Base-by-base conservation (phyloP, 2,797 vertebrate genomes). In the Rhinogobio ventralis region DNA sequence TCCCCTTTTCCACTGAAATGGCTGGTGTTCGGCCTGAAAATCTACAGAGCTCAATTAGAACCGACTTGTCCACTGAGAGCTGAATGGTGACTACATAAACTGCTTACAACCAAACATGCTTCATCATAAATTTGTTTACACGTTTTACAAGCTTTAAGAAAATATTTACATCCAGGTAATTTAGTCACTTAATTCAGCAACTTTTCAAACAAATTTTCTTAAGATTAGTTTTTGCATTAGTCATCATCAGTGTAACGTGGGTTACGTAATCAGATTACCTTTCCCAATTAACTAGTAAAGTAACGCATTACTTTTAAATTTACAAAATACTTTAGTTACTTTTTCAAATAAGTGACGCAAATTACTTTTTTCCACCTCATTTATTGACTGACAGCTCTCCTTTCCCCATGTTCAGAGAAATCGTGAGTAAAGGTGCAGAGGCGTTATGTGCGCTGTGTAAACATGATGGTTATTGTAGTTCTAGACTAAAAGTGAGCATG, bases 31-130 rank as follows among this genome's bases (percentile, higher is more conserved):
- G 39, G 23, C 39, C 0, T 1, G 15, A 5, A n/a, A 45, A 77
- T 77, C 33, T 60, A 23, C 7, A 19, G 53, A 77, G 15, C 20
- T 60, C 20, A 2, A 75, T 75, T 75, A 74, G 72, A 72, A 69
- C 11, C 39, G 7, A 73, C 71, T 73, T 73, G 19, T 28, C 45
- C 42, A 28, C 25, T 46, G 45, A 51, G 28, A 51, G 46, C 28
- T 51, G 2, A 53, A 23, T 13, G 46, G 11, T 2, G 1, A 20
- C 9, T 33, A 3, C 28, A 25, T 46, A 71, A 15, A 14, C 23
- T 46, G 14, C 60, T 9, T 13, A 53, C 28, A 53, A 33, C 17
- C 46, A 53, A 74, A 74, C 17, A 53, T 51, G 46, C 17, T 20
- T 28, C 13, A 62, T 20, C 19, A 5, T 49, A 30, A 46, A 20